Percentiles rank a stretch among this genome's conserved stretches.
Evolutionary conservation across 2,113 vertebrate species (phyloP).

Genomic region (Maccullochella peelii): DNA sequence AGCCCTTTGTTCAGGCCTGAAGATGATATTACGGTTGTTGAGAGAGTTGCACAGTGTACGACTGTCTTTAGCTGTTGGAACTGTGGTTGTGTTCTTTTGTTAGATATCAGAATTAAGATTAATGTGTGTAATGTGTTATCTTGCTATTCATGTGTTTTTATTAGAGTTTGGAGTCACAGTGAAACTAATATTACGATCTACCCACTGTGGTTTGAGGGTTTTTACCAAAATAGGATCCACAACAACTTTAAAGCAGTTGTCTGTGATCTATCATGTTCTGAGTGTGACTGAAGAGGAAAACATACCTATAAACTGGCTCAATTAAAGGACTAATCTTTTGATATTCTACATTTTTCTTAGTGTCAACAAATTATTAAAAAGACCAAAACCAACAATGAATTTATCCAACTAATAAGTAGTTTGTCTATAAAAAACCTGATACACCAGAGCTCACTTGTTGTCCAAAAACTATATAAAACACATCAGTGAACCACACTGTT

Average conservation of each 20-base stretch:
- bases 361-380: no score
- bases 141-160: not conserved
- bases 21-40: slow-evolving; percentile 16
- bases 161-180: not conserved
- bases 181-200: not conserved
- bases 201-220: not conserved
- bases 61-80: not conserved
- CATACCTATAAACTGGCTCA: no score
- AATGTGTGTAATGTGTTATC: not conserved
- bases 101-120: not conserved
- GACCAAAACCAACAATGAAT: no score
- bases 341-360: no score
- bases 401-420: no score
- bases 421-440: no score
- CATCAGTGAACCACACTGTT: no score
- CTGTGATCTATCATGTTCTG: no score
- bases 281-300: no score
- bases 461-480: no score
- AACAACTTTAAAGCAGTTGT: not conserved
- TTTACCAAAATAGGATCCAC: not conserved
- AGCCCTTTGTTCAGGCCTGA: slow-evolving; percentile 22
- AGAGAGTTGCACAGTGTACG: not conserved
- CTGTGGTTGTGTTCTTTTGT: not conserved
- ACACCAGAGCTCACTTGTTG: no score
- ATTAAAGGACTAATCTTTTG: no score